A percentile compares a stretch with the other conserved stretches of the same genome.
Evolutionary conservation across 2,888 invertebrate genomes (phyloP).

Genomic region (Mantis religiosa): DNA sequence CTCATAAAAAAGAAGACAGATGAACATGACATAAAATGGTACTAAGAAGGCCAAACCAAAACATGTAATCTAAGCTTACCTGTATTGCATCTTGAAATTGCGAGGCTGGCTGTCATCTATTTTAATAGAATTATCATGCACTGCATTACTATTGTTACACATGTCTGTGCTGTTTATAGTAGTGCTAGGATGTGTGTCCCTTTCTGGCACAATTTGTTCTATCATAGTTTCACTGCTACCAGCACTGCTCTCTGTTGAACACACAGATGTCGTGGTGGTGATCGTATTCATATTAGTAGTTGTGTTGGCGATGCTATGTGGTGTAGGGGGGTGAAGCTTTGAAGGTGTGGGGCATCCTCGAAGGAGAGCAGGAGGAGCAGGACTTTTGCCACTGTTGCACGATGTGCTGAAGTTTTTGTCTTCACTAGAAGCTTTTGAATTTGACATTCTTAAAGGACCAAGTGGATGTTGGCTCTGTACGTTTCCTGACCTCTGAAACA

Average conservation of each 20-base stretch:
- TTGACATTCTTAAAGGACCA: neutral
- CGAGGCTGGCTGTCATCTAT: constrained; percentile 1
- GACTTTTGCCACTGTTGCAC: neutral
- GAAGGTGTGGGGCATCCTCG: constrained; percentile 27
- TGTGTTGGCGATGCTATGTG: neutral
- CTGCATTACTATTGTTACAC: neutral
- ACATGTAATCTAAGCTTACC: neutral
- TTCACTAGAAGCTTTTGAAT: constrained; percentile 32
- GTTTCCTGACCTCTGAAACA: constrained; percentile 3
- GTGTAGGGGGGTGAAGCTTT: constrained; percentile 18
- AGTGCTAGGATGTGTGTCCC: constrained; percentile 42
- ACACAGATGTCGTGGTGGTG: constrained; percentile 36
- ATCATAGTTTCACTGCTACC: constrained; percentile 28
- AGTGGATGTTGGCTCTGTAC: constrained; percentile 14
- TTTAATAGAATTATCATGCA: neutral
- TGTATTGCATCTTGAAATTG: constrained; percentile 35
- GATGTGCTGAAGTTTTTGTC: constrained; percentile 30
- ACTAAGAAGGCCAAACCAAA: no score
- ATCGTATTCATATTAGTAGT: neutral
- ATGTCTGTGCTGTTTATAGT: neutral
- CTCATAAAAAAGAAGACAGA: no score
- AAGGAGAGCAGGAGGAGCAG: constrained; percentile 18
- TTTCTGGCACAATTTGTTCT: constrained; percentile 52
- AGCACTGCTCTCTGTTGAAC: no score
- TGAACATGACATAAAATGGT: no score